Evolutionary conservation across 2,797 vertebrate species (phyloP).

Genomic region (Sebastes matsubarae): DNA sequence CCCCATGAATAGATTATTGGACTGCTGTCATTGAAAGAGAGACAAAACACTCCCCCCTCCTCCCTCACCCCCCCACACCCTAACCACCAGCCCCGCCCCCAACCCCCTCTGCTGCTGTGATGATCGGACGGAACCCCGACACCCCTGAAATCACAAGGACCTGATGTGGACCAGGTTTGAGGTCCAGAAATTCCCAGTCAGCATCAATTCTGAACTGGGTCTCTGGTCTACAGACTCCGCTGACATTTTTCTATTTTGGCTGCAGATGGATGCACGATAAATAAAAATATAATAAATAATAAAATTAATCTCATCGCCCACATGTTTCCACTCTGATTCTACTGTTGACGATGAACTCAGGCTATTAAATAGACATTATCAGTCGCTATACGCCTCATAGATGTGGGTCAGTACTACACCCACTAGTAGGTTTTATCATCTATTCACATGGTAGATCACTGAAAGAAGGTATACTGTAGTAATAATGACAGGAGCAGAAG

Average conservation of each 20-base stretch:
- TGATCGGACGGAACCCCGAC: neutral
- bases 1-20: constrained; percentile 73
- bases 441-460: too few relatives aligned
- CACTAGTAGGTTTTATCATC: too few relatives aligned
- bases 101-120: neutral
- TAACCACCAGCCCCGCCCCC: neutral
- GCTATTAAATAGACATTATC: too few relatives aligned
- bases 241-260: neutral
- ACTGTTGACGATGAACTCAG: neutral
- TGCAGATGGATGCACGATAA: neutral
- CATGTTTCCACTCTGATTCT: neutral
- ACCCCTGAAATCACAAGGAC: neutral
- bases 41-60: constrained; percentile 3
- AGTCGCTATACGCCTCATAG: too few relatives aligned
- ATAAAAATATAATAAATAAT: neutral
- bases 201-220: neutral
- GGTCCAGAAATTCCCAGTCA: neutral
- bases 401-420: too few relatives aligned
- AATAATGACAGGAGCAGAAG: too few relatives aligned
- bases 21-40: constrained; percentile 24
- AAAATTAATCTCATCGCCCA: neutral
- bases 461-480: too few relatives aligned
- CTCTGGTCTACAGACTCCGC: neutral
- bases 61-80: neutral
- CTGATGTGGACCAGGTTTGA: neutral